Base-by-base conservation (phyloP, 37 sponge, comb jelly and placozoan species). In the Aplysina aerophoba region DNA sequence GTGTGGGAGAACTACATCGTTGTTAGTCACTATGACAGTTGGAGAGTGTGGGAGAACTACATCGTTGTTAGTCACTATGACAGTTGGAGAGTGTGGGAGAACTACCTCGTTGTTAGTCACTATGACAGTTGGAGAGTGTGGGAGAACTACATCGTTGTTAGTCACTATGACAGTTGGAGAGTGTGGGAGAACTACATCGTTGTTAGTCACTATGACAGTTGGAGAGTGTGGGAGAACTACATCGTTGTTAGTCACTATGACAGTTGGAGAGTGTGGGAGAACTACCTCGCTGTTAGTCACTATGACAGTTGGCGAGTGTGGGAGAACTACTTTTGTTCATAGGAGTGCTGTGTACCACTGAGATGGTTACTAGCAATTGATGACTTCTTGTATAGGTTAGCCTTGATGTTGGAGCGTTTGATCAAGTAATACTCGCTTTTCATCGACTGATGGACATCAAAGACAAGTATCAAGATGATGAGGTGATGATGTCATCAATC, bases 221-320 rank as follows among this genome's bases (percentile, higher is more conserved):
- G n/a, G n/a, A n/a, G n/a, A n/a, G n/a, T n/a, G n/a, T n/a, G n/a
- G n/a, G n/a, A n/a, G n/a, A n/a, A n/a, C n/a, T n/a, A n/a, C 27
- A 16, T 65, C 22, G 11, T 30, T 65, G 66, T 65, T 11, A 83
- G 88, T 21, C 80, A 85, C 81, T 97, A 85, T 83, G 92, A 95
- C 62, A 93, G 89, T 83, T 93, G 94, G 92, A 95, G 87, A 69
- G 89, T 97, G 1, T 97, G 98, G 98, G 98, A 97, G 65, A 97
- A 97, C 83, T 93, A 83, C 61, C 59, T 58, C 57, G 22, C 25
- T 44, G 67, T 31, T 33, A 33, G 31, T 28, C 6, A 11, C 6
- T 33, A n/a, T n/a, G n/a, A n/a, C n/a, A 65, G 67, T 33, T 33
- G 31, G 31, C 6, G 31, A 11, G 67, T 31, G 31, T 65, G 67